Evolutionary conservation across 2,888 invertebrate species (phyloP), one percentile per base, ranked within the genome.

Genomic region (Athetis lepigone): DNA sequence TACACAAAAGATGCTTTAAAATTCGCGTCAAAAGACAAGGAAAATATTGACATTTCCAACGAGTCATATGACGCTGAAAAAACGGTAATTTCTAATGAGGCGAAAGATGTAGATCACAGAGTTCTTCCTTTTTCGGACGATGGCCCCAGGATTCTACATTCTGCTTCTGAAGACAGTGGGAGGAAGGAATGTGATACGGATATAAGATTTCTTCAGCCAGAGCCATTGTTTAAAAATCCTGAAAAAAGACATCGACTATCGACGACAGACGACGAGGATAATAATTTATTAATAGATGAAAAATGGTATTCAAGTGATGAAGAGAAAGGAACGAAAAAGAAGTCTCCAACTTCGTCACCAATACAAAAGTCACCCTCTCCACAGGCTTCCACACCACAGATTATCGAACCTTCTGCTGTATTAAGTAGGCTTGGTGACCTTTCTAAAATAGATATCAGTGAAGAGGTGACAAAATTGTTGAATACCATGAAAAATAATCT

Each of bases 301-400:
- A 96, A 97, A 89, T 98, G 98, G 97, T 98, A 98, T 85, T 98
- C 97, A 2, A 97, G 97, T 85, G 97, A 97, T 78, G 97, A 97
- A 78, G 97, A 97, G 80, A 97, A 97, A 65, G 85, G 88, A 25
- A 83, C 68, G 21, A 95, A 91, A 81, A 90, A 85, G 58, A 93
- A 88, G 65, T 93, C 95, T 25, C 93, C 93, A 13, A 80, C 76
- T 46, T 85, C 88, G 36, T 93, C 94, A n/a, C 93, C 93, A 39
- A 83, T 80, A 72, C 86, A 86, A 69, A 77, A 80, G 8, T 83
- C 88, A 4, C 69, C 86, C 33, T 88, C 92, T 27, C 91, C 90
- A 13, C 86, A 85, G 69, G 68, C 82, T 21, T 85, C 88, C 21
- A 94, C 95, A 42, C 96, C 96, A 0, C 95, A 95, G 56, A 93